phyloP scores from a whole-genome alignment of 2,888 invertebrate genomes.

The Tipula unca region DNA sequence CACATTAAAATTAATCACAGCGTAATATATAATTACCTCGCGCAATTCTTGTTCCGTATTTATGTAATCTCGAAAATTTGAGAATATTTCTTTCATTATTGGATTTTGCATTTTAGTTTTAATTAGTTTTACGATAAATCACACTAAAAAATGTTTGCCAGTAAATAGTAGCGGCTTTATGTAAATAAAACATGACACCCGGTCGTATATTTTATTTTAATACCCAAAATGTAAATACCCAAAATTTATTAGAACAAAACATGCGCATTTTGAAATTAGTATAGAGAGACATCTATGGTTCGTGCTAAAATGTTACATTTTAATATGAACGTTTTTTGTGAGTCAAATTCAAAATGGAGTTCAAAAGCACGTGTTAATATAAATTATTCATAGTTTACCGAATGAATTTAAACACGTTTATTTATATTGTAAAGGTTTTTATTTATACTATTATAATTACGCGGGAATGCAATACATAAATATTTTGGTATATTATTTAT shows the following conservation, averaged over 20 bases:
- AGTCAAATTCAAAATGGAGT: background rate
- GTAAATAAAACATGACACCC: background rate
- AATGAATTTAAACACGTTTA: background rate
- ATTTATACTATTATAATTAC: background rate
- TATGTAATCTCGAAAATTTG: conserved; percentile 66
- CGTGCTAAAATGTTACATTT: background rate
- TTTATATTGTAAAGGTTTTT: background rate
- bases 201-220: background rate
- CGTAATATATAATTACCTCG: conserved; percentile 52
- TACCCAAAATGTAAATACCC: background rate
- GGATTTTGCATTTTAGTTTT: conserved; percentile 43
- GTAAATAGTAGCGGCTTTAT: background rate
- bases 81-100: conserved; percentile 54
- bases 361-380: background rate
- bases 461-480: background rate
- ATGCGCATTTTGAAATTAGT: background rate
- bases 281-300: background rate
- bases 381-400: background rate
- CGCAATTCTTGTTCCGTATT: conserved; percentile 70
- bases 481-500: background rate
- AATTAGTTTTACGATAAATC: background rate
- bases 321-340: background rate
- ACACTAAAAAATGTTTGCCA: background rate
- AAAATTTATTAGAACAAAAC: background rate
- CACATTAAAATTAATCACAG: conserved; percentile 21